Conservation (phyloP, 2,797 vertebrate species). For the Melanitta fusca region DNA sequence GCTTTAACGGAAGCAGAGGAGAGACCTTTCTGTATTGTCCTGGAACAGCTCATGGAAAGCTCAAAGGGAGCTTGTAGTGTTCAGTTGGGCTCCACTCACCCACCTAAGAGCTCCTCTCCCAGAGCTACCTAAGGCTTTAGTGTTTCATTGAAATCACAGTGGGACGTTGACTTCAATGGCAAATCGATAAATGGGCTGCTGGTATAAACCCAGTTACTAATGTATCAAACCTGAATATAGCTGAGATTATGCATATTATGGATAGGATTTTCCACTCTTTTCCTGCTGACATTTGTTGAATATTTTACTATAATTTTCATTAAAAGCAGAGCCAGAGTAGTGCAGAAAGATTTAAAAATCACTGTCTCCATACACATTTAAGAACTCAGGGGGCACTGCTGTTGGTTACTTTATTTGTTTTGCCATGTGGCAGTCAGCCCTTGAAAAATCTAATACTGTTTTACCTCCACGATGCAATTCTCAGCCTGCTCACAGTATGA, state of each 20-base stretch:
- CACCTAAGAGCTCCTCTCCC: background rate
- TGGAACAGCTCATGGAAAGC: background rate
- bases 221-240: background rate
- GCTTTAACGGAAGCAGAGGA: background rate
- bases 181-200: background rate
- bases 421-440: background rate
- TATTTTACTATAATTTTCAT: background rate
- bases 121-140: background rate
- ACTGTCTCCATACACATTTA: background rate
- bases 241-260: background rate
- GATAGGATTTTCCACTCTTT: slow-evolving; percentile 8
- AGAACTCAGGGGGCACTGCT: background rate
- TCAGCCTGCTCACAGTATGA: background rate
- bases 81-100: background rate
- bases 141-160: background rate
- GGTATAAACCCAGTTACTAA: background rate
- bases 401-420: background rate
- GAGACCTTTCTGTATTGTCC: background rate
- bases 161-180: background rate
- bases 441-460: background rate
- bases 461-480: background rate
- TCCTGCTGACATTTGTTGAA: background rate
- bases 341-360: background rate
- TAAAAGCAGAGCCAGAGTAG: background rate
- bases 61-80: background rate